Evolutionary conservation across 2,888 invertebrate genomes (phyloP), one percentile per base, ranked within the genome.

Genomic region (Megastigmus dorsalis): DNA sequence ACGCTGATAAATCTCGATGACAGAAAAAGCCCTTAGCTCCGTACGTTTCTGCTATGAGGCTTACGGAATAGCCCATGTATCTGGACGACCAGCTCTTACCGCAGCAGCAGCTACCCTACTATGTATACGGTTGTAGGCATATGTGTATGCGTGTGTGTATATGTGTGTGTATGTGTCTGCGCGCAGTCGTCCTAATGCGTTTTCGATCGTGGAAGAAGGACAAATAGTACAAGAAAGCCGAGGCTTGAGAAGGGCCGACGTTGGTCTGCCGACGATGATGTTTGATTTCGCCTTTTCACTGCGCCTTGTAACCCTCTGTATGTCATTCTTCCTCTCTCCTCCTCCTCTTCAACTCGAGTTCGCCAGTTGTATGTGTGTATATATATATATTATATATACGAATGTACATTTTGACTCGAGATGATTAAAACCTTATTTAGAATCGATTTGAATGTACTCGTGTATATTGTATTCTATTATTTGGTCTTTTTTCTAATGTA

Each of bases 281-380:
- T 71, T 75, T 71, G 71, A 75, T 67, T 71, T 75, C 45, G 68
- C 62, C n/a, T 71, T 75, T 66, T 75, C 67, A 75, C 67, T 45
- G 63, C n/a, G n/a, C 10, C 59, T 66, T 50, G 50, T 23, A 7
- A n/a, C n/a, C n/a, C n/a, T n/a, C n/a, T n/a, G n/a, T n/a, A n/a
- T n/a, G n/a, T n/a, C n/a, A n/a, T n/a, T n/a, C n/a, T n/a, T n/a
- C n/a, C n/a, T n/a, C 55, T 48, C 71, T 18, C 41, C 54, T 30
- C 30, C 18, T 55, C 36, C 62, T 55, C 63, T 62, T 50, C 33
- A 2, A 10, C n/a, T 9, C 30, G 50, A 52, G 50, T 38, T 67
- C 28, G 30, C 20, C 45, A n/a, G 13, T 20, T 30, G 7, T 33
- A 1, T 41, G 20, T 43, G 52, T 28, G 33, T 67, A 23, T 43